Percentiles rank a stretch among this genome's conserved stretches.
Conservation (phyloP, 2,797 vertebrate species). For the Eulemur rubriventer region DNA sequence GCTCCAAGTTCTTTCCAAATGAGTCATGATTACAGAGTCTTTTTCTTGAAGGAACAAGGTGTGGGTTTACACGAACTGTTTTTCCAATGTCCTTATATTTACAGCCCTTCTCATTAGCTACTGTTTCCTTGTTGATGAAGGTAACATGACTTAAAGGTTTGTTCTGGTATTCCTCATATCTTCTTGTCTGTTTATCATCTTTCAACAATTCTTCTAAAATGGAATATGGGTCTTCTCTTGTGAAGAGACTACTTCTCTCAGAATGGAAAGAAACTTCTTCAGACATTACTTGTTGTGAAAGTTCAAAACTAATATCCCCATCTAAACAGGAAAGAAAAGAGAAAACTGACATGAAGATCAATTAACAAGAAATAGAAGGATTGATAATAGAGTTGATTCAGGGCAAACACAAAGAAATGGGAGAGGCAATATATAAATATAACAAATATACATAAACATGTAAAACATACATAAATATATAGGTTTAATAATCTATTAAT, state of each 20-base stretch:
- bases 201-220: slow-evolving; percentile 30
- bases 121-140: not conserved
- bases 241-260: slow-evolving; percentile 19
- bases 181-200: not conserved
- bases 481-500: not conserved
- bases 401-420: not conserved
- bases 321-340: slow-evolving; percentile 47
- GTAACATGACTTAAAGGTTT: not conserved
- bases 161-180: not conserved
- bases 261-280: slow-evolving; percentile 3
- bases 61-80: not conserved
- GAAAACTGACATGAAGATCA: not conserved
- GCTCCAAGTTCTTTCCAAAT: slow-evolving; percentile 31
- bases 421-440: not conserved
- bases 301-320: slow-evolving; percentile 33
- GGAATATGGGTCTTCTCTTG: not conserved
- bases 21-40: not conserved
- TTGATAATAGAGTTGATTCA: not conserved
- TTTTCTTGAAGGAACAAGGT: slow-evolving; percentile 2
- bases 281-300: not conserved
- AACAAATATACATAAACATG: not conserved
- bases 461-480: not conserved
- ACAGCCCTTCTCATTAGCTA: not conserved
- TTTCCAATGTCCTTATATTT: not conserved
- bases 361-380: not conserved